Conservation (phyloP, 2,113 vertebrate genomes). For the Thryonomys swinderianus region DNA sequence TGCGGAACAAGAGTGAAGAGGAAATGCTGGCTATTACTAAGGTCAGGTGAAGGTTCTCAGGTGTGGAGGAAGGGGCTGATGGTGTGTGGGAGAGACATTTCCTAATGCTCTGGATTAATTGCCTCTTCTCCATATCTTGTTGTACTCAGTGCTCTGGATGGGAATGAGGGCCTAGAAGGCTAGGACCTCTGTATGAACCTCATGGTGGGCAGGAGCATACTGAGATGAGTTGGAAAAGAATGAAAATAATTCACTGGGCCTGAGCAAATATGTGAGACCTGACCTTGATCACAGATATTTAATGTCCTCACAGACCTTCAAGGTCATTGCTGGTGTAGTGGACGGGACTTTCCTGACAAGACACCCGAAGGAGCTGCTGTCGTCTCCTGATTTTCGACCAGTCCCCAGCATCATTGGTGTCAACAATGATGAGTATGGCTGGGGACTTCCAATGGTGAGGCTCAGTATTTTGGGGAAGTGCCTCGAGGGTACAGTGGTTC, state of each 20-base stretch:
- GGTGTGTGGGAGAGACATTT: not conserved
- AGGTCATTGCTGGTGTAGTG: slow-evolving; percentile 77
- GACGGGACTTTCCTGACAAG: slow-evolving; percentile 88
- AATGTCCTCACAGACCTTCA: not conserved
- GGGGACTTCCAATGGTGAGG: slow-evolving; percentile 80
- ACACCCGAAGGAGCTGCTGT: slow-evolving; percentile 83
- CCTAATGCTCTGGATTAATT: not conserved
- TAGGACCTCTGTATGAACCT: not conserved
- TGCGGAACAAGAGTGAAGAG: slow-evolving; percentile 83
- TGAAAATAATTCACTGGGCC: not conserved
- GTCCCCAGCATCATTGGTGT: slow-evolving; percentile 89
- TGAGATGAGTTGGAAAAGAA: not conserved
- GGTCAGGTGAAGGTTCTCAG: not conserved
- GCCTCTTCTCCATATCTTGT: not conserved
- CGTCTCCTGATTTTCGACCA: slow-evolving; percentile 82
- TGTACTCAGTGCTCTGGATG: not conserved
- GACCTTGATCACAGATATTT: not conserved
- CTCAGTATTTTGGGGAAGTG: not conserved
- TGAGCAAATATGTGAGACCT: not conserved
- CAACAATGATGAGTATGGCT: slow-evolving; percentile 90
- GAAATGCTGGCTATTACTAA: slow-evolving; percentile 81
- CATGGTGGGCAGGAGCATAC: not conserved
- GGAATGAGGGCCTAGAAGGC: not conserved
- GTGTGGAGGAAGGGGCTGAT: not conserved
- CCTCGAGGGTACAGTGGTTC: not conserved